These are phyloP conservation scores for Terrapene triunguis DNA, from an alignment of 2,113 vertebrate genomes.

Conservation along the genomic window DNA sequence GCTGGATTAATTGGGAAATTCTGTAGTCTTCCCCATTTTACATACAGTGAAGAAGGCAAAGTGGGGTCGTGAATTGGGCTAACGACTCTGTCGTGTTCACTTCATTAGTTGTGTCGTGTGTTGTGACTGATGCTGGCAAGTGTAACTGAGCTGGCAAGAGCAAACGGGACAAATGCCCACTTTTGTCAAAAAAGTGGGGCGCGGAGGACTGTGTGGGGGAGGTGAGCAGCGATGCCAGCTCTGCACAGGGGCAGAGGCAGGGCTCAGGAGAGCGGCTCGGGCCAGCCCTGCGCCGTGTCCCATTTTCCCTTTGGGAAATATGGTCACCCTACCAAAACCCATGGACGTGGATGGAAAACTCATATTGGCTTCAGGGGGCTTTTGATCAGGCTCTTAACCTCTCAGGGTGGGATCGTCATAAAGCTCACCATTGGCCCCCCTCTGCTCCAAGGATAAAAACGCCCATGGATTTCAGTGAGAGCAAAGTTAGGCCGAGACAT, in stretches of 20 bases:
- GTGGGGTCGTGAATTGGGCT: background rate
- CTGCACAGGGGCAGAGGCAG: no score
- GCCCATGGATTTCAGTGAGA: background rate
- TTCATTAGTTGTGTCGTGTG: background rate
- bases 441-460: background rate
- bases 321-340: background rate
- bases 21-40: background rate
- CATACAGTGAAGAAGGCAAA: background rate
- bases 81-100: background rate
- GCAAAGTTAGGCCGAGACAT: background rate
- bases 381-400: background rate
- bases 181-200: no score
- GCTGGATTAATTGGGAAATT: background rate
- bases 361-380: background rate
- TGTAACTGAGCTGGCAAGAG: background rate
- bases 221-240: no score
- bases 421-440: background rate
- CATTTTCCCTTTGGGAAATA: no score
- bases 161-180: no score
- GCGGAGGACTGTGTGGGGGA: no score
- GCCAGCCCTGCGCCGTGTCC: no score
- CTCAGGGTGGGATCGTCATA: background rate
- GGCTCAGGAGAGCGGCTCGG: no score
- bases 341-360: background rate
- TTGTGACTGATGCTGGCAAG: background rate